phyloP scores from a whole-genome alignment of 2,888 invertebrate genomes.

The Papilio protenor region DNA sequence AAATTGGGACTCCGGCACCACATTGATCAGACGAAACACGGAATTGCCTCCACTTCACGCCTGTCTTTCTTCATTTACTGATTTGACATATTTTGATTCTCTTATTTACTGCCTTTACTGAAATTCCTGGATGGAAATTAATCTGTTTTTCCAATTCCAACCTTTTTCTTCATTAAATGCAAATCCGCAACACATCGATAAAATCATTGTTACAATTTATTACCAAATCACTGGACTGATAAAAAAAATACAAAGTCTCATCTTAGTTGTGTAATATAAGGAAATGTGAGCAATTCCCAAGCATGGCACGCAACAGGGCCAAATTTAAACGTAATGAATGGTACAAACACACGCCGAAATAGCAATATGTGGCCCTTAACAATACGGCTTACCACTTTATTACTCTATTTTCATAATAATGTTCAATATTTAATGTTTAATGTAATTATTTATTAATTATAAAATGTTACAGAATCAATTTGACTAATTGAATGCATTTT shows the following conservation, averaged over 20 bases:
- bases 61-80: too few relatives aligned
- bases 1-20: too few relatives aligned
- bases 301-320: slow-evolving; percentile 36
- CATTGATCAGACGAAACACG: too few relatives aligned
- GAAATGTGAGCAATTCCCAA: slow-evolving; percentile 33
- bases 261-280: slow-evolving; percentile 21
- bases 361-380: slow-evolving; percentile 14
- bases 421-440: background rate
- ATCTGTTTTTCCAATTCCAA: too few relatives aligned
- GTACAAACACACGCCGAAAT: slow-evolving; percentile 21
- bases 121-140: too few relatives aligned
- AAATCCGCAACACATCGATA: background rate
- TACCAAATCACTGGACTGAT: background rate
- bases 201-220: background rate
- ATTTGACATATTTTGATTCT: too few relatives aligned
- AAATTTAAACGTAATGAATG: slow-evolving; percentile 41
- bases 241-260: slow-evolving; percentile 18
- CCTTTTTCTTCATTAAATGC: background rate
- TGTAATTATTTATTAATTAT: background rate
- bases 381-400: background rate
- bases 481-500: background rate
- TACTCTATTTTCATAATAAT: background rate
- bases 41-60: too few relatives aligned
- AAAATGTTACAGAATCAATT: background rate
- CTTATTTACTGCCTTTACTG: too few relatives aligned